These are phyloP conservation scores for Stichopus horrens DNA, from an alignment of 53 echinoderm and acorn worm genomes.

Conservation along the genomic window DNA sequence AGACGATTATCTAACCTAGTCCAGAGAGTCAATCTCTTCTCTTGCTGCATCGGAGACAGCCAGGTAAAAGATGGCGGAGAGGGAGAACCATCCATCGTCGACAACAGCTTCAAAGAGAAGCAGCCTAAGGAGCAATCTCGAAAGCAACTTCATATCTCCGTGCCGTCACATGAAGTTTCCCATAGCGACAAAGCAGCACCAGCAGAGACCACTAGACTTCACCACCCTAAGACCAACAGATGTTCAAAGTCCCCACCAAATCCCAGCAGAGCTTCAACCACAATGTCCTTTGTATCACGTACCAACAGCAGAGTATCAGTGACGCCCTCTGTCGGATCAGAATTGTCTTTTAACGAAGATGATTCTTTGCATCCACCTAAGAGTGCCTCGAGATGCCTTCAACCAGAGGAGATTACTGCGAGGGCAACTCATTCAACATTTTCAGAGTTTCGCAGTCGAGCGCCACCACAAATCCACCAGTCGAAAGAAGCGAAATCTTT, in stretches of 20 bases:
- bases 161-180: neutral
- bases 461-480: neutral
- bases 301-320: neutral
- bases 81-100: neutral
- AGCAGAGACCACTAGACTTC: neutral
- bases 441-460: neutral
- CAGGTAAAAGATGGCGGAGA: too few relatives aligned
- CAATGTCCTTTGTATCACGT: neutral
- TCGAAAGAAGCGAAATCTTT: neutral
- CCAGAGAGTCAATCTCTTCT: neutral
- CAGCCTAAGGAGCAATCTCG: neutral
- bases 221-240: neutral
- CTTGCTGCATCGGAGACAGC: neutral
- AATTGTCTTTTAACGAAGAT: neutral
- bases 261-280: neutral
- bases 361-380: neutral
- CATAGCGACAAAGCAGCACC: neutral
- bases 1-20: neutral
- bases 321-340: neutral
- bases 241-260: neutral
- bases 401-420: neutral
- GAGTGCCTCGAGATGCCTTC: neutral
- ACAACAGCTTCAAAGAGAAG: neutral
- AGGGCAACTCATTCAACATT: neutral
- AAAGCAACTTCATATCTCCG: neutral